Conservation (phyloP, 2,113 vertebrate genomes). For the Serinus canaria region DNA sequence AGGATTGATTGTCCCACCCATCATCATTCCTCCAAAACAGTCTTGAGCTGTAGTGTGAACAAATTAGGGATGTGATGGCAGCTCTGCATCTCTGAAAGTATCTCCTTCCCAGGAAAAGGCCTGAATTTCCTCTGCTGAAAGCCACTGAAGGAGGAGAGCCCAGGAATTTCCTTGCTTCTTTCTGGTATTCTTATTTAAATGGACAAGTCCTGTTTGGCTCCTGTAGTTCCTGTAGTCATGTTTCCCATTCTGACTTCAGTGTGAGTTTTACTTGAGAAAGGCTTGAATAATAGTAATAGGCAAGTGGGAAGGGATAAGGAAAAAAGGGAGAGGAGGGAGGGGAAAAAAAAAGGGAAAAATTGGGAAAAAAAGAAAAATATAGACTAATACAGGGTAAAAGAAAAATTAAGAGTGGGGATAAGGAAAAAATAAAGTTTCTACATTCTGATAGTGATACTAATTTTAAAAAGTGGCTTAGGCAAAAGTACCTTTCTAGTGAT, state of each 20-base stretch:
- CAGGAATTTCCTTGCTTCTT: neutral
- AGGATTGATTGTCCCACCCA: neutral
- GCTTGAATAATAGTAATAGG: neutral
- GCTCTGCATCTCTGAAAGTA: neutral
- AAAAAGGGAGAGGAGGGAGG: accelerated
- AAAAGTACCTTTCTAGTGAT: neutral
- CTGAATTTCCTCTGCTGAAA: neutral
- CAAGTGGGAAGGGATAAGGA: accelerated
- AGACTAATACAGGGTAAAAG: neutral
- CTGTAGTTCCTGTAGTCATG: neutral
- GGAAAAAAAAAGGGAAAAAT: no score
- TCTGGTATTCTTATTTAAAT: neutral
- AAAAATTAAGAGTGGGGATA: neutral
- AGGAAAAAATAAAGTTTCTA: accelerated
- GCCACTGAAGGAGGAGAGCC: accelerated
- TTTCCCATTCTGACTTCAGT: neutral
- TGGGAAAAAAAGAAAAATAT: accelerated
- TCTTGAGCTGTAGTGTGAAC: neutral
- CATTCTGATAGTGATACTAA: neutral
- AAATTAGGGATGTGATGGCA: neutral
- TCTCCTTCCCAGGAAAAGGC: neutral
- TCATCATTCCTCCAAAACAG: neutral
- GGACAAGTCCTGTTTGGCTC: neutral
- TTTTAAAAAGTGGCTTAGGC: neutral
- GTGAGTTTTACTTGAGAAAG: neutral